Conservation (phyloP, 2,797 vertebrate species). For the Channa striata region DNA sequence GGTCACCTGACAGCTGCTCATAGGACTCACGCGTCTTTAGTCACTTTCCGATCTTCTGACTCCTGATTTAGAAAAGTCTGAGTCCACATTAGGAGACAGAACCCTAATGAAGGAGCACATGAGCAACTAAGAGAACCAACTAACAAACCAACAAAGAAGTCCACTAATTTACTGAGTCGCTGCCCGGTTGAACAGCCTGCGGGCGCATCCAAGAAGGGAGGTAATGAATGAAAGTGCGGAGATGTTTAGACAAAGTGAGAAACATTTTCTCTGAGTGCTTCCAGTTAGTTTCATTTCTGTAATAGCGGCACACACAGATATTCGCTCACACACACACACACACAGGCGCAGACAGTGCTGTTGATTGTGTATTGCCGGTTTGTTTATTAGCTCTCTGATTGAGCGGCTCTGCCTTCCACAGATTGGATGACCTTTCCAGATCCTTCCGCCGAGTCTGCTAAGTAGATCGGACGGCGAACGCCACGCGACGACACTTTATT, state of each 20-base stretch:
- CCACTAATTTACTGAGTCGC: slow-evolving; percentile 47
- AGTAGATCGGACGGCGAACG: slow-evolving; percentile 73
- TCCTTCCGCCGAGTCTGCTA: slow-evolving; percentile 68
- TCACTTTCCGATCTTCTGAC: no score
- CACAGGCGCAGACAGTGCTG: slow-evolving; percentile 18
- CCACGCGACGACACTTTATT: slow-evolving; percentile 66
- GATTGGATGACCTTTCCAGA: slow-evolving; percentile 81
- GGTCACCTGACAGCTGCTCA: no score
- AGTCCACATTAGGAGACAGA: not conserved
- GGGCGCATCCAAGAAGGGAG: not conserved
- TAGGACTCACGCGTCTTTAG: no score
- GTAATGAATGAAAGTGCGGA: slow-evolving; percentile 64
- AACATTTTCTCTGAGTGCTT: slow-evolving; percentile 54
- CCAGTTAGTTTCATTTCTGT: slow-evolving; percentile 62
- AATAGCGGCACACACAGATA: slow-evolving; percentile 24
- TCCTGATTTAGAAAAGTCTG: no score
- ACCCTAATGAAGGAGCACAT: slow-evolving; percentile 7
- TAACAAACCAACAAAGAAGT: slow-evolving; percentile 46
- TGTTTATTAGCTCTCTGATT: slow-evolving; percentile 79
- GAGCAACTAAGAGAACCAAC: slow-evolving; percentile 34
- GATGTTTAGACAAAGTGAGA: slow-evolving; percentile 57
- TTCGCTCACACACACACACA: slow-evolving; percentile 34
- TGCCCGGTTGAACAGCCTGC: slow-evolving; percentile 38
- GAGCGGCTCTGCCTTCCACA: slow-evolving; percentile 70
- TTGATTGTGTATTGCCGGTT: slow-evolving; percentile 71